Percentiles rank a stretch among this genome's conserved stretches.
Conservation (phyloP, 2,113 vertebrate genomes). For the Anguilla rostrata region DNA sequence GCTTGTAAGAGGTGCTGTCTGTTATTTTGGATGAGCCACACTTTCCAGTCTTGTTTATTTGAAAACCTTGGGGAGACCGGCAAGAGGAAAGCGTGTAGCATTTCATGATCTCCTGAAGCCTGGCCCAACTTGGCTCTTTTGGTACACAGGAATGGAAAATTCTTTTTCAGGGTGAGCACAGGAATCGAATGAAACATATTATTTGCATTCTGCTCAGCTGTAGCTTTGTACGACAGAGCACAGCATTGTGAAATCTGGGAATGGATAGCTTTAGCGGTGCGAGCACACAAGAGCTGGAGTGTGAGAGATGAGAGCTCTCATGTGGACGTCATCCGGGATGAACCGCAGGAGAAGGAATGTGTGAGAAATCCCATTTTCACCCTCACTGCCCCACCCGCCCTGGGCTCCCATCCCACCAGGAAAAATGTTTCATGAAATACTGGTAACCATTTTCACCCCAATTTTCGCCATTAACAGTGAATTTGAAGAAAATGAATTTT, state of each 20-base stretch:
- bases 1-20: constrained; percentile 39
- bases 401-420: background rate
- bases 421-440: background rate
- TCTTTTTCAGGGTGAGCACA: background rate
- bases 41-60: constrained; percentile 36
- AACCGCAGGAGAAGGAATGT: background rate
- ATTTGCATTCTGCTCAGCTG: background rate
- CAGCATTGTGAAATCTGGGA: background rate
- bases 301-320: background rate
- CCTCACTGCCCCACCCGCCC: background rate
- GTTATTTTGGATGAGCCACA: constrained; percentile 28
- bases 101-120: constrained; percentile 12
- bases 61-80: constrained; percentile 37
- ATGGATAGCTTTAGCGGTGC: background rate
- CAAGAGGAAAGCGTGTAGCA: constrained; percentile 24
- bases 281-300: background rate
- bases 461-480: background rate
- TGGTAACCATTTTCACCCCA: background rate
- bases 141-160: constrained; percentile 1
- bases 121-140: background rate
- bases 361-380: constrained; percentile 9
- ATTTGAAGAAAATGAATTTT: background rate
- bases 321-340: background rate
- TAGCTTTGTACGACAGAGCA: constrained; percentile 4
- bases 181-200: background rate